Conservation (phyloP, 2,888 invertebrate species). For the Altica lythri region DNA sequence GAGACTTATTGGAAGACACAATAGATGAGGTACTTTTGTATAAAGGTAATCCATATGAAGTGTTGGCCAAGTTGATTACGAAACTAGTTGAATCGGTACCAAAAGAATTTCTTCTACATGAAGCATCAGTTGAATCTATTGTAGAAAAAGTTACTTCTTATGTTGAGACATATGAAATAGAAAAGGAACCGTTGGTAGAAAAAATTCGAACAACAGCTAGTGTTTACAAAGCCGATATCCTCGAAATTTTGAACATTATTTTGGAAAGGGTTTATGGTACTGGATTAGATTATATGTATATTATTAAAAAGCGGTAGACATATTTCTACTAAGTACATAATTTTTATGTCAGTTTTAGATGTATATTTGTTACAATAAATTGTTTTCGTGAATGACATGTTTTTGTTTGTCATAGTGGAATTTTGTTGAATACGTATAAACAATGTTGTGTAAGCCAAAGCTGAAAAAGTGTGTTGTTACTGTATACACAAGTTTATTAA, state of each 20-base stretch:
- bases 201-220: constrained; percentile 36
- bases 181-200: constrained; percentile 35
- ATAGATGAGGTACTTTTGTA: constrained; percentile 41
- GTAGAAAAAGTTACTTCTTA: constrained; percentile 34
- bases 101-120: constrained; percentile 35
- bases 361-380: no score
- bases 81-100: constrained; percentile 45
- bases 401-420: no score
- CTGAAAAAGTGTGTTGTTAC: no score
- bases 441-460: no score
- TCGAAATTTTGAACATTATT: constrained; percentile 44
- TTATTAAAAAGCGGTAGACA: no score
- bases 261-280: constrained; percentile 48
- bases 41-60: constrained; percentile 39
- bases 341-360: no score
- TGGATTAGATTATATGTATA: constrained; percentile 51
- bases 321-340: no score
- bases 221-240: constrained; percentile 39
- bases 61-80: constrained; percentile 43
- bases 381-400: no score
- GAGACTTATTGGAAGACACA: constrained; percentile 45
- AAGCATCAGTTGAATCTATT: constrained; percentile 34
- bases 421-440: no score
- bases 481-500: no score
- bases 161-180: constrained; percentile 3